Conservation (phyloP, 1,140 invertebrate species). For the Charaxes varanes region DNA sequence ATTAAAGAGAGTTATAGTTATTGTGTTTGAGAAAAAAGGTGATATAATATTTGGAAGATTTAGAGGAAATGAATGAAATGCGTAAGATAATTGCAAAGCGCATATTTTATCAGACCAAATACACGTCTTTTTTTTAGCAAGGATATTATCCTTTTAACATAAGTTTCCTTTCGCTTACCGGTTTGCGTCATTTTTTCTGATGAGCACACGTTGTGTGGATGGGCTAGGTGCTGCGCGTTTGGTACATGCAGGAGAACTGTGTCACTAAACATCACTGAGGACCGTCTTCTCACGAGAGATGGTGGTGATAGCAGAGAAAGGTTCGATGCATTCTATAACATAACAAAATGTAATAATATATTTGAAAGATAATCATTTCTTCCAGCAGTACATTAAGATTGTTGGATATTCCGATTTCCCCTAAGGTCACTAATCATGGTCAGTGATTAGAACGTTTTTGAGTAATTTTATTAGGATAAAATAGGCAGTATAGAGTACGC, state of each 20-base stretch:
- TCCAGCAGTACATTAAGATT: no score
- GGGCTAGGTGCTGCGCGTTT: conserved; percentile 55
- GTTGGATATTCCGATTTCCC: no score
- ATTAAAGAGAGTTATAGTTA: conserved; percentile 7
- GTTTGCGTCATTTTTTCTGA: conserved; percentile 93
- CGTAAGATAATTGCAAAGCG: background rate
- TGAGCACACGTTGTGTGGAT: conserved; percentile 82
- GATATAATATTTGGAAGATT: background rate
- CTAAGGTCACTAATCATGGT: no score
- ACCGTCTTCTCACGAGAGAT: conserved; percentile 79
- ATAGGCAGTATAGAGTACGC: no score
- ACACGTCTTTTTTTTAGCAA: no score
- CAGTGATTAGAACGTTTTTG: no score
- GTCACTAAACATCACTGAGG: conserved; percentile 92
- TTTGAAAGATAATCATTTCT: no score
- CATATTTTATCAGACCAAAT: conserved; percentile 7
- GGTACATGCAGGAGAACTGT: conserved; percentile 84
- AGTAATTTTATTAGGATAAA: no score
- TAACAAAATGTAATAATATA: conserved; percentile 2
- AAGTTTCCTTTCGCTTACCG: conserved; percentile 59
- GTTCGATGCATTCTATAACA: conserved; percentile 62
- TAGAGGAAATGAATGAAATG: background rate
- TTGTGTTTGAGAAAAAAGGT: conserved; percentile 7
- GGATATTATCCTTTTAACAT: background rate
- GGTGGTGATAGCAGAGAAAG: conserved; percentile 78